Conservation (phyloP, 2,113 vertebrate species). For the Onychorhynchus coronatus region DNA sequence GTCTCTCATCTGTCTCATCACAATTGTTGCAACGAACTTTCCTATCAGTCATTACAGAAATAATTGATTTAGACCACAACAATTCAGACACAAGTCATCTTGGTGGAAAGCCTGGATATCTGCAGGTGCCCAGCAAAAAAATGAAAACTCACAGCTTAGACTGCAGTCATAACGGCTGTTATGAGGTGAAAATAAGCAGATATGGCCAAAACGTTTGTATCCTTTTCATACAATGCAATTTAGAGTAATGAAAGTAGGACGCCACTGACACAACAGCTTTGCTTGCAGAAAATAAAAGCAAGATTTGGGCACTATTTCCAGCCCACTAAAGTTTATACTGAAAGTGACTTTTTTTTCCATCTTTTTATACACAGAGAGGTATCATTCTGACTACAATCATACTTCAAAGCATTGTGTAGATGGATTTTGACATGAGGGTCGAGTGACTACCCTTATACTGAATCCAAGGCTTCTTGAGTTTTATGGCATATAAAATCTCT, state of each 20-base stretch:
- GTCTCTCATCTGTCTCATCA: neutral
- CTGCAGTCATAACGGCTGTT: neutral
- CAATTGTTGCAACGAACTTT: neutral
- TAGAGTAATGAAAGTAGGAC: neutral
- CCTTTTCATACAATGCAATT: neutral
- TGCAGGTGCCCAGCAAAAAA: neutral
- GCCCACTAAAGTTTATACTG: neutral
- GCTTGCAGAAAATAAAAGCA: neutral
- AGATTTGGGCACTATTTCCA: neutral
- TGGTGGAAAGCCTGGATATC: neutral
- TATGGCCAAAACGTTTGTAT: neutral
- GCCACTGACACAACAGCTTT: neutral
- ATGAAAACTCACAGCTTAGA: neutral
- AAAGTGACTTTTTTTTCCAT: neutral
- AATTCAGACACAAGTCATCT: neutral
- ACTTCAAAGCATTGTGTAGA: slow-evolving; percentile 3
- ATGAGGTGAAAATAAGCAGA: neutral
- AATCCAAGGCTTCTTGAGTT: slow-evolving; percentile 24
- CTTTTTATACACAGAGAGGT: neutral
- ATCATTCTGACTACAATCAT: neutral
- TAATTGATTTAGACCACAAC: neutral
- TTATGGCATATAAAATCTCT: slow-evolving; percentile 32
- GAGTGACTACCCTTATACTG: neutral
- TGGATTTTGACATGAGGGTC: neutral
- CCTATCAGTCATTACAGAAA: neutral